These are phyloP conservation scores for Ligdia adustata DNA, from an alignment of 2,888 invertebrate species.

Conservation along the genomic window DNA sequence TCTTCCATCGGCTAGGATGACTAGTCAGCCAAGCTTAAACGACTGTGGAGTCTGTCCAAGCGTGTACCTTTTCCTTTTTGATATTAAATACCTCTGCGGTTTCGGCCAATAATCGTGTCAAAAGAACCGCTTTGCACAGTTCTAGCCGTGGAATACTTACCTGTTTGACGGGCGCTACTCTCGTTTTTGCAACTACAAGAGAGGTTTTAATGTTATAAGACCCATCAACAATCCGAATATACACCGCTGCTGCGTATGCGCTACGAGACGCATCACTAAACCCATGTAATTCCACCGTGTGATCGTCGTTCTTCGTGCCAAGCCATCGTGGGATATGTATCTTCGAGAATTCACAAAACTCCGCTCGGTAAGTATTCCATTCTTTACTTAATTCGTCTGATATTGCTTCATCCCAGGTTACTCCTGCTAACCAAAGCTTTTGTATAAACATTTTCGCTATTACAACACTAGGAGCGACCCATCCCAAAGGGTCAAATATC, in stretches of 20 bases:
- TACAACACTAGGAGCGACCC: neutral
- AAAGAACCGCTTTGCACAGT: neutral
- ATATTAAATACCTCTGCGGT: neutral
- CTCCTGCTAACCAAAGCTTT: neutral
- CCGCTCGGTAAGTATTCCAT: neutral
- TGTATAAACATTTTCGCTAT: neutral
- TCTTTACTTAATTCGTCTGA: neutral
- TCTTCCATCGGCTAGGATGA: neutral
- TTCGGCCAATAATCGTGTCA: neutral
- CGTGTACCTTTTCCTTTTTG: neutral
- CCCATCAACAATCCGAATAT: neutral
- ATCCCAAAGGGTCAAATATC: slow-evolving; percentile 3
- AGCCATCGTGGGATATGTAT: neutral
- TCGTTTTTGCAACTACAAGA: neutral
- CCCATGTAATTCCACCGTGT: neutral
- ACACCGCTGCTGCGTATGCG: neutral
- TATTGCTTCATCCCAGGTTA: neutral
- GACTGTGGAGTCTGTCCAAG: neutral
- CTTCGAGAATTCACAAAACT: neutral
- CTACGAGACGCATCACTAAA: neutral
- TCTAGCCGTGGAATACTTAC: neutral
- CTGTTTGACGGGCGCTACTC: neutral
- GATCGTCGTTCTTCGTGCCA: neutral
- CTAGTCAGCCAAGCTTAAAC: neutral
- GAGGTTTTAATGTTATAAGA: neutral